Evolutionary conservation across 2,888 invertebrate genomes (phyloP).

Genomic region (Clunio marinus): DNA sequence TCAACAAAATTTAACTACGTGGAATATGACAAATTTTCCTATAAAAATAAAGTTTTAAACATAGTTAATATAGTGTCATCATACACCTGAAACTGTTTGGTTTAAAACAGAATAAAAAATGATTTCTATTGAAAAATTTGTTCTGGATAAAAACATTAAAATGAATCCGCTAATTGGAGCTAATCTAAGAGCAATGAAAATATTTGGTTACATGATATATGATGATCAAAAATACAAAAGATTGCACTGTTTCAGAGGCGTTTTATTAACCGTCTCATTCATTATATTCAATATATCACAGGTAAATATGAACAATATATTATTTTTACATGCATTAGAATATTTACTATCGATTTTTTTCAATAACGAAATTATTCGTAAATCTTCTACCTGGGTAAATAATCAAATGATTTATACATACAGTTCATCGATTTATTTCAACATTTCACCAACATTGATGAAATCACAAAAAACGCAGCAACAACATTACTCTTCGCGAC

Average conservation of each 20-base stretch:
- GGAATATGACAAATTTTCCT: no score
- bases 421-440: constrained; percentile 38
- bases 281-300: constrained; percentile 39
- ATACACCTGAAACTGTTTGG: no score
- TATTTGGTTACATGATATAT: constrained; percentile 31
- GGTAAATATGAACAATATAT: constrained; percentile 34
- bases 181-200: constrained; percentile 28
- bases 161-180: constrained; percentile 24
- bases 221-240: constrained; percentile 18
- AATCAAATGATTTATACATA: no score
- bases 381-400: no score
- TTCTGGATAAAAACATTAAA: constrained; percentile 6
- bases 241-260: constrained; percentile 30
- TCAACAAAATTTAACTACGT: no score
- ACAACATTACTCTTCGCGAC: constrained; percentile 39
- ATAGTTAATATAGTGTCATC: no score
- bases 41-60: no score
- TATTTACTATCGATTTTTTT: no score
- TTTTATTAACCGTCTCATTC: constrained; percentile 16
- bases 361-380: neutral
- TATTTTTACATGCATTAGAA: no score
- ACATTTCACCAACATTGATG: constrained; percentile 33
- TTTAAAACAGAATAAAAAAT: no score
- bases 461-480: constrained; percentile 37
- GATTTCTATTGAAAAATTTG: constrained; percentile 13